Percentiles rank a stretch among this genome's conserved stretches.
Evolutionary conservation across 2,113 vertebrate species (phyloP).

Genomic region (Himantopus leucocephalus): DNA sequence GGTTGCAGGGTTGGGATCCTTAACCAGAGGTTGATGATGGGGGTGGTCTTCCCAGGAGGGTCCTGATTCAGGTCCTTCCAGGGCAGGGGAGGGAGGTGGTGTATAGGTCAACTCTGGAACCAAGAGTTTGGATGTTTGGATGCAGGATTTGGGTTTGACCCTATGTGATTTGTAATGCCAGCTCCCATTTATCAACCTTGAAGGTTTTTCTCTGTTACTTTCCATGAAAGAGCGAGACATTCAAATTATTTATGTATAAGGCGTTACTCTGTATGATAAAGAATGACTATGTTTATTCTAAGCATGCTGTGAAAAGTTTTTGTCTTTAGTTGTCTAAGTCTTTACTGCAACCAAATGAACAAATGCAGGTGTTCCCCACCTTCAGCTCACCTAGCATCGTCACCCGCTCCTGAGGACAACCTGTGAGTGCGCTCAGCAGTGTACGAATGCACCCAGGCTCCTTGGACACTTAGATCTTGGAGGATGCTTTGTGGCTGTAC

Average conservation of each 20-base stretch:
- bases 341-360: background rate
- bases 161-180: slow-evolving; percentile 3
- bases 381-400: background rate
- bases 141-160: background rate
- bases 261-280: slow-evolving; percentile 6
- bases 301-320: background rate
- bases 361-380: background rate
- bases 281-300: background rate
- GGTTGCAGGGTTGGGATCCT: background rate
- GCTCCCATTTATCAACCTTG: slow-evolving; percentile 62
- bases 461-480: background rate
- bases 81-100: background rate
- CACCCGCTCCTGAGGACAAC: background rate
- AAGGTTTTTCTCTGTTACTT: slow-evolving; percentile 80
- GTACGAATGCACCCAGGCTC: background rate
- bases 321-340: background rate
- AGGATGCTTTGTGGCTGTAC: background rate
- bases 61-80: background rate
- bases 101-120: background rate
- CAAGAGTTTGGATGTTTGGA: background rate
- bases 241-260: slow-evolving; percentile 55
- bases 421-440: background rate
- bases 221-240: slow-evolving; percentile 81
- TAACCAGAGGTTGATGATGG: slow-evolving; percentile 38
- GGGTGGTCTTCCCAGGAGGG: background rate